Conservation (phyloP, 2,797 vertebrate genomes). For the Gobio occitaniae region DNA sequence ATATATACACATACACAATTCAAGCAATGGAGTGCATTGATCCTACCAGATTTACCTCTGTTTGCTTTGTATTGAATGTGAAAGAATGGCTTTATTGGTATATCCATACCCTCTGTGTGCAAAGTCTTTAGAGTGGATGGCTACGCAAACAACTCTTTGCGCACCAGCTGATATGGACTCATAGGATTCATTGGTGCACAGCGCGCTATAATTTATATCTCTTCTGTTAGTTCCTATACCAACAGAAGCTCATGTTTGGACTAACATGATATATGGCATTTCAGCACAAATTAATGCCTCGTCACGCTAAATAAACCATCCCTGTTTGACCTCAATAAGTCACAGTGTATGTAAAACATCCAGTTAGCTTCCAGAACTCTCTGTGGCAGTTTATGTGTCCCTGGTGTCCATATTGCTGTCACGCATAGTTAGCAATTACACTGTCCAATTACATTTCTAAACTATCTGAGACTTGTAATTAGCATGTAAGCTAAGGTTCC, state of each 20-base stretch:
- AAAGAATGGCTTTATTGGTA: slow-evolving; percentile 66
- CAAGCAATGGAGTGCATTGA: slow-evolving; percentile 41
- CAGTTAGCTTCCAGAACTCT: slow-evolving; percentile 36
- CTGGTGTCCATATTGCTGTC: slow-evolving; percentile 53
- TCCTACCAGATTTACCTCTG: slow-evolving; percentile 58
- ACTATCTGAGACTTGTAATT: slow-evolving; percentile 53
- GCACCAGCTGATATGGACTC: slow-evolving; percentile 28
- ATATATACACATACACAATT: neutral
- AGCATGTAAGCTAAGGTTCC: slow-evolving; percentile 57
- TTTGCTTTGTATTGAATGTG: slow-evolving; percentile 70
- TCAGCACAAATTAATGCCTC: slow-evolving; percentile 36
- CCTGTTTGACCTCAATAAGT: slow-evolving; percentile 51
- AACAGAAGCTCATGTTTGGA: slow-evolving; percentile 35
- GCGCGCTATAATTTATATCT: neutral
- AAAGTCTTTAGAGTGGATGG: slow-evolving; percentile 64
- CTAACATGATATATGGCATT: slow-evolving; percentile 45
- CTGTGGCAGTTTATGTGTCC: slow-evolving; percentile 48
- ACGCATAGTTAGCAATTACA: slow-evolving; percentile 52
- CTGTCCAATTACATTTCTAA: slow-evolving; percentile 51
- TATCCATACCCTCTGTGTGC: slow-evolving; percentile 67
- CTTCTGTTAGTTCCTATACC: slow-evolving; percentile 13
- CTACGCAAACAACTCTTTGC: slow-evolving; percentile 65
- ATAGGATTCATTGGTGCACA: neutral
- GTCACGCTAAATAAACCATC: slow-evolving; percentile 44
- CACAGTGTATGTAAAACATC: slow-evolving; percentile 41